These are phyloP conservation scores for Gambelia wislizenii DNA, from an alignment of 2,797 vertebrate species.

Conservation along the genomic window DNA sequence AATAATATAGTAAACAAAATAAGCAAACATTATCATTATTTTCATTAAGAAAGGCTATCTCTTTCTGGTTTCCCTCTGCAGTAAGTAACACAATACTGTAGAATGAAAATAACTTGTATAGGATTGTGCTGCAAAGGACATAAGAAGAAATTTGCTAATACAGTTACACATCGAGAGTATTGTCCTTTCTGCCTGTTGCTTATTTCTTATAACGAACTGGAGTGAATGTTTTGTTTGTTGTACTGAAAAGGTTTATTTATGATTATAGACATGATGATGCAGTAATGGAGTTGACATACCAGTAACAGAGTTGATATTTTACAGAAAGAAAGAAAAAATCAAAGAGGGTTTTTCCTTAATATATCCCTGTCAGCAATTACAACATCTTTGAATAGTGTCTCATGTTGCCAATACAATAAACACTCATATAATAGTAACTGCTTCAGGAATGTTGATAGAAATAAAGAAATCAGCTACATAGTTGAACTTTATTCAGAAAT, in stretches of 20 bases:
- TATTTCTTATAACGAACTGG: constrained; percentile 61
- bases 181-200: constrained; percentile 37
- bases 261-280: constrained; percentile 52
- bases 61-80: neutral
- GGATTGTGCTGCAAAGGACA: neutral
- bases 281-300: constrained; percentile 75
- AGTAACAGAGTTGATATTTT: constrained; percentile 78
- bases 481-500: constrained; percentile 63
- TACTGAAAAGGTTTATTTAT: constrained; percentile 40
- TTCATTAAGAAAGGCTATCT: neutral
- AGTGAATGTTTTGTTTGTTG: constrained; percentile 49
- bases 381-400: constrained; percentile 56
- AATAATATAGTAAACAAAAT: neutral
- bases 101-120: neutral
- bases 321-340: constrained; percentile 64
- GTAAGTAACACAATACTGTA: neutral
- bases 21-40: neutral
- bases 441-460: constrained; percentile 42
- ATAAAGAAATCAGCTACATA: constrained; percentile 46
- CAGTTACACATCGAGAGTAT: neutral
- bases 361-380: constrained; percentile 47
- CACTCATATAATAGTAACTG: constrained; percentile 45
- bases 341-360: constrained; percentile 54
- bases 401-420: constrained; percentile 57
- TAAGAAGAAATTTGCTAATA: constrained; percentile 13